Conservation (phyloP, 2,113 vertebrate species). For the Campylomormyrus tamandua region DNA sequence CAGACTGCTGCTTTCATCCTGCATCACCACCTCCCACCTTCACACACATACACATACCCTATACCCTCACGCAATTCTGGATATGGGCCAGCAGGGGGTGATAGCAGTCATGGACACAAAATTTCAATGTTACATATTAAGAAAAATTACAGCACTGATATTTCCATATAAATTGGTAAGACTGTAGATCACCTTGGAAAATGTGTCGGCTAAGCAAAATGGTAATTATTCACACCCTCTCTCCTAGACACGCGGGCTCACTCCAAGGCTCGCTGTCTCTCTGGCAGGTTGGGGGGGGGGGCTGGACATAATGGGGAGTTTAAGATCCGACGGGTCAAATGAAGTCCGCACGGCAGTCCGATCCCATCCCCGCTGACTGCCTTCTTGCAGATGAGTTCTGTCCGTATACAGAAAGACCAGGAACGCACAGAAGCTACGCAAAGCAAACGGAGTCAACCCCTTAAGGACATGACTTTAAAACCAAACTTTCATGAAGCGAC, state of each 20-base stretch:
- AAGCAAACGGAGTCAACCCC: background rate
- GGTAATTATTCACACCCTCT: background rate
- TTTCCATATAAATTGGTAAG: background rate
- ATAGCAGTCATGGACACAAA: background rate
- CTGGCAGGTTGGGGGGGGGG: background rate
- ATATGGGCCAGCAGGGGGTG: background rate
- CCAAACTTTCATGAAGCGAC: background rate
- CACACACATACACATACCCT: background rate
- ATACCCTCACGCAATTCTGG: background rate
- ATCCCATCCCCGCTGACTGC: background rate
- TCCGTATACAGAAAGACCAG: background rate
- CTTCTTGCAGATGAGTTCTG: background rate
- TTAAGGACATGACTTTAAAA: background rate
- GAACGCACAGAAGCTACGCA: background rate
- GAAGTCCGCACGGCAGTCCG: background rate
- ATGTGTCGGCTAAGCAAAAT: background rate
- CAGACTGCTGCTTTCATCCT: background rate
- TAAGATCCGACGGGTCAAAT: background rate
- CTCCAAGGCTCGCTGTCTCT: background rate
- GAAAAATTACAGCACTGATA: background rate
- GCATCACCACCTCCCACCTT: background rate
- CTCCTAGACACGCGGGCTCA: background rate
- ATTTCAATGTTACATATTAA: background rate
- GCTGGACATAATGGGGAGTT: background rate
- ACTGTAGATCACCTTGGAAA: background rate